Evolutionary conservation across 2,888 invertebrate species (phyloP), one percentile per base, ranked within the genome.

Genomic region (Disparrhopalites patrizii): DNA sequence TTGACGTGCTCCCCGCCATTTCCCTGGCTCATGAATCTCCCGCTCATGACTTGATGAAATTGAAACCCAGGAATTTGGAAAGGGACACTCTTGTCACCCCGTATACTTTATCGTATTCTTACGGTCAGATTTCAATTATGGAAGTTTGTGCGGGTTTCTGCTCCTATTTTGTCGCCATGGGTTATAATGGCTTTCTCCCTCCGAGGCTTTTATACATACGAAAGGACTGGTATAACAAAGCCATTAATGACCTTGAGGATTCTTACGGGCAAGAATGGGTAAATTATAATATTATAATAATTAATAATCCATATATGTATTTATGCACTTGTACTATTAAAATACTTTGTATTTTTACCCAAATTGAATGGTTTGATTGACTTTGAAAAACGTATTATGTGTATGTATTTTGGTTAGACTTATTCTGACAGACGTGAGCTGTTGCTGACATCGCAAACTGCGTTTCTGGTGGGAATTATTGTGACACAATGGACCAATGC

Each of bases 111-210:
- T 65, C 67, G 10, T 70, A 71, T 30, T 63, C 69, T 3, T 73
- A 73, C 36, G 60, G 68, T 10, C 73, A 73, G 67, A 47, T 70
- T 0, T 68, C 70, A 10, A 30, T 82, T 80, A 81, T 83, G 72
- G 82, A 83, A 75, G 81, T 82, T 18, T 78, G 80, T 1, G 82
- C 81, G 64, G 83, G 82, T 20, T 83, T 83, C 79, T 83, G 83
- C 76, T 79, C 80, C 52, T 83, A 83, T 76, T 81, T 83, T 76
- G 81, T 82, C 73, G 82, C 83, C 74, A 79, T 82, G 80, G 81
- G 80, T 25, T 82, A 81, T 73, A 81, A 81, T 75, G 83, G 83
- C 10, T 83, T 82, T 78, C 78, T 79, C 78, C 80, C 81, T n/a
- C 68, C 70, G 52, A 76, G 77, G 63, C 77, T 83, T 43, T 72